These are phyloP conservation scores for Cheirogaleus major DNA, from an alignment of 2,797 vertebrate genomes.

Conservation along the genomic window DNA sequence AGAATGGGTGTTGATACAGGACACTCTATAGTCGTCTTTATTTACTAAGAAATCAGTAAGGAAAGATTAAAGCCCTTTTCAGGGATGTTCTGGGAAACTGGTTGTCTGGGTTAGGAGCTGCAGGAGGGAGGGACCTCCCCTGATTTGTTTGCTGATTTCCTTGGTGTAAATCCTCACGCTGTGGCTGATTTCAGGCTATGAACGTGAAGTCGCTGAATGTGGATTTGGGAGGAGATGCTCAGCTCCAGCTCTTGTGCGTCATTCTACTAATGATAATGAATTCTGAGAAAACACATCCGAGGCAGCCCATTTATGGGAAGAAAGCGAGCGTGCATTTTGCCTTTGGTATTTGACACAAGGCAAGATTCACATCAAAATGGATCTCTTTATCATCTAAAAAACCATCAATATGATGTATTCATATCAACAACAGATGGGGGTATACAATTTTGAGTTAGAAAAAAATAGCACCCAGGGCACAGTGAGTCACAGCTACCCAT, in stretches of 20 bases:
- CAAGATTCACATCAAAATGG: neutral
- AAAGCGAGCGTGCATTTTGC: neutral
- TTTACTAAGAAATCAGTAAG: neutral
- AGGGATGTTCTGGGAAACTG: neutral
- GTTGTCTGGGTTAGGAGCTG: neutral
- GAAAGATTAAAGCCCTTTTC: neutral
- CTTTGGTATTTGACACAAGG: neutral
- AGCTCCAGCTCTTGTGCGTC: neutral
- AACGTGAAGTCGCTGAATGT: rapidly evolving
- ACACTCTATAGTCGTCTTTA: neutral
- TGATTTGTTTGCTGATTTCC: neutral
- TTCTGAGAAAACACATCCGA: neutral
- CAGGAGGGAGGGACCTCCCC: too few relatives aligned
- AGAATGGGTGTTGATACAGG: neutral
- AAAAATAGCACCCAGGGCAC: constrained; percentile 63
- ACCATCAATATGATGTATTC: neutral
- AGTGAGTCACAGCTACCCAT: constrained; percentile 72
- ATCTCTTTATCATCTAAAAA: neutral
- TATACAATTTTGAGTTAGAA: neutral
- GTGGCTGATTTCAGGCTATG: neutral
- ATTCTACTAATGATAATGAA: neutral
- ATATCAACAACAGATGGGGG: neutral
- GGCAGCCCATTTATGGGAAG: neutral
- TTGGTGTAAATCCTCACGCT: neutral
- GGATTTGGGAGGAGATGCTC: neutral